These are phyloP conservation scores for Platycheirus albimanus DNA, from an alignment of 2,888 invertebrate species.

Conservation along the genomic window DNA sequence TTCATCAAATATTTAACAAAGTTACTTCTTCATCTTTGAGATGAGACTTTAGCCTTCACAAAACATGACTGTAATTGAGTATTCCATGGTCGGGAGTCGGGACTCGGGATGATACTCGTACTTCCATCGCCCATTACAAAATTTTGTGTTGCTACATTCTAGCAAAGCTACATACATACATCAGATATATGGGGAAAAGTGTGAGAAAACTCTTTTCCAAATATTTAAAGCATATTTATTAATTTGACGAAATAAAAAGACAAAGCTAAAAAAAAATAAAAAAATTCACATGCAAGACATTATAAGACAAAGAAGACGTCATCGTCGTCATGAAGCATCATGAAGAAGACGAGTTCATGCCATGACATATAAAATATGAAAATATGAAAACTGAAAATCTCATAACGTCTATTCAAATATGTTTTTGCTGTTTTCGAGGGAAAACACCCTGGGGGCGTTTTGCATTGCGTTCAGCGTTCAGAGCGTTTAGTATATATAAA, in stretches of 20 bases:
- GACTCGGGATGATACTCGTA: neutral
- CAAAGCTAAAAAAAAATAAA: constrained; percentile 23
- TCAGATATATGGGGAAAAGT: too few species aligned
- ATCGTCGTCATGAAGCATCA: too few species aligned
- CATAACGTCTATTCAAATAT: constrained; percentile 76
- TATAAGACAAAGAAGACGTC: constrained; percentile 66
- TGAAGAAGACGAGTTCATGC: constrained; percentile 49
- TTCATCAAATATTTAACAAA: constrained; percentile 60
- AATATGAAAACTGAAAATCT: constrained; percentile 75
- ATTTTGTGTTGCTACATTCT: neutral
- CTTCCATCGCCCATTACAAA: neutral
- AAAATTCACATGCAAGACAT: constrained; percentile 46
- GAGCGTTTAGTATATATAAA: constrained; percentile 19
- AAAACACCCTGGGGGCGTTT: constrained; percentile 70
- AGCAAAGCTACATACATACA: neutral
- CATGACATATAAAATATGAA: constrained; percentile 61
- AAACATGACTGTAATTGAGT: constrained; percentile 52
- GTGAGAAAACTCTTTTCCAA: constrained; percentile 68
- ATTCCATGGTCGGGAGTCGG: constrained; percentile 3
- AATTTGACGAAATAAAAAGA: constrained; percentile 19
- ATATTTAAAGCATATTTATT: constrained; percentile 69
- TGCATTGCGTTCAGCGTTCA: constrained; percentile 49
- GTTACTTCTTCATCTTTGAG: constrained; percentile 25
- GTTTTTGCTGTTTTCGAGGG: constrained; percentile 74
- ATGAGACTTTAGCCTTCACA: neutral